A percentile compares a stretch with the other conserved stretches of the same genome.
Evolutionary conservation across 2,113 vertebrate species (phyloP).

Genomic region (Clarias batrachus): DNA sequence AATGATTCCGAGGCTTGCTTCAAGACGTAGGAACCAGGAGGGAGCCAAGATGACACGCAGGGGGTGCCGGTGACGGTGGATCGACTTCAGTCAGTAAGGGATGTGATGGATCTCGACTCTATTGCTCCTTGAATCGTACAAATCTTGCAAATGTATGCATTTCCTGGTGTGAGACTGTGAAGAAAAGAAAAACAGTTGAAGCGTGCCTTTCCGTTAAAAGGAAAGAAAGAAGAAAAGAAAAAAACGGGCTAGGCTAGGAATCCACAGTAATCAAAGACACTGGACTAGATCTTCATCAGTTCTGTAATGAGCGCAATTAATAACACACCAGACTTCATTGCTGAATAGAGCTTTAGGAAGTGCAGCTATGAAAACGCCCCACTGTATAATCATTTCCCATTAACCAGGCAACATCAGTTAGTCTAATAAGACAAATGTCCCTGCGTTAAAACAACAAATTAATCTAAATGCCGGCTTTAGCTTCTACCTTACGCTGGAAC

Average conservation of each 20-base stretch:
- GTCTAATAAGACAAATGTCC: slow-evolving; percentile 41
- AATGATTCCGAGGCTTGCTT: slow-evolving; percentile 63
- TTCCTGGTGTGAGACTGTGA: slow-evolving; percentile 57
- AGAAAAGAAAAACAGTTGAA: slow-evolving; percentile 22
- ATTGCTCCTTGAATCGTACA: slow-evolving; percentile 53
- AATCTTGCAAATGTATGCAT: slow-evolving; percentile 51
- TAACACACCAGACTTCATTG: not conserved
- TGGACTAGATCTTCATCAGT: slow-evolving; percentile 19
- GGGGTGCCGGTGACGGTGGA: slow-evolving; percentile 21
- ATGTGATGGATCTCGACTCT: slow-evolving; percentile 42
- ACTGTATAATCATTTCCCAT: slow-evolving; percentile 8
- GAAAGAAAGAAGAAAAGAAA: not conserved
- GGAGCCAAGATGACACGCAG: slow-evolving; percentile 31
- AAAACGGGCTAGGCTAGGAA: not conserved
- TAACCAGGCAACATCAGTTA: slow-evolving; percentile 33
- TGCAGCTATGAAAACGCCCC: slow-evolving; percentile 10
- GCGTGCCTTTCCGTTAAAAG: not conserved
- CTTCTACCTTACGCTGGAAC: slow-evolving; percentile 15
- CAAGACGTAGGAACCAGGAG: slow-evolving; percentile 38
- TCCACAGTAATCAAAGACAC: not conserved
- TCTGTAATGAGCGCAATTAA: slow-evolving; percentile 10
- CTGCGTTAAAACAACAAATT: slow-evolving; percentile 40
- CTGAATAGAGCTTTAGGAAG: not conserved
- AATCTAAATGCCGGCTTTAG: slow-evolving; percentile 26
- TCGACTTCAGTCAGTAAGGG: slow-evolving; percentile 46